A percentile compares a stretch with the other conserved stretches of the same genome.
Evolutionary conservation across 1,140 invertebrate genomes (phyloP).

Genomic region (Pentalonia nigronervosa): DNA sequence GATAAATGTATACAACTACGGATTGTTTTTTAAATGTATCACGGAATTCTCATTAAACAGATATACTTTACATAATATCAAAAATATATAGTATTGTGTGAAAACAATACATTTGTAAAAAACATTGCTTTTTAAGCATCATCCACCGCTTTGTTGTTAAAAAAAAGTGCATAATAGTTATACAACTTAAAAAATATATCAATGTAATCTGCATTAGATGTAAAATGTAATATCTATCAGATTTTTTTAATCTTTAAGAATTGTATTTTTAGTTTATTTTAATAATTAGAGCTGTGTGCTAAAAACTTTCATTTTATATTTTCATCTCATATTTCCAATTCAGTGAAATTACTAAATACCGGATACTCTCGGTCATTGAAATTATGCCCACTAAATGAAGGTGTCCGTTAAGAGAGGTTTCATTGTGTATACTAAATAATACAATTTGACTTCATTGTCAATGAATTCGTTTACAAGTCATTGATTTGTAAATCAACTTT

Average conservation of each 20-base stretch:
- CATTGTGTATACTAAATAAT: not conserved
- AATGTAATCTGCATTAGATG: not conserved
- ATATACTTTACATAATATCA: not conserved
- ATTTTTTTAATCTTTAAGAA: not conserved
- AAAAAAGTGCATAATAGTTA: not conserved
- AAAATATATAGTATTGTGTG: not conserved
- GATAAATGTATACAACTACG: not conserved
- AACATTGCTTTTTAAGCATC: slow-evolving; percentile 15
- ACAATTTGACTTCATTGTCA: not conserved
- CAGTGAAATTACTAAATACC: too few relatives aligned
- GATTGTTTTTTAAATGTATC: not conserved
- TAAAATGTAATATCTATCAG: not conserved
- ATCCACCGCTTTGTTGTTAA: not conserved
- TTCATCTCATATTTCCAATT: not conserved
- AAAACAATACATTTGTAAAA: slow-evolving; percentile 8
- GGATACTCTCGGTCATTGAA: too few relatives aligned
- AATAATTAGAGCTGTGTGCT: not conserved
- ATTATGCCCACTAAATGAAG: too few relatives aligned
- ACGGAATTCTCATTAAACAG: not conserved
- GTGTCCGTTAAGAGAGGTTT: too few relatives aligned
- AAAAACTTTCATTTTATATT: not conserved
- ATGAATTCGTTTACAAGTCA: not conserved
- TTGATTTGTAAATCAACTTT: not conserved
- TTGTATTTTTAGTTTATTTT: not conserved
- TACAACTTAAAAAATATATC: not conserved